Conservation (phyloP, 1,140 invertebrate species). For the Hetaerina americana region DNA sequence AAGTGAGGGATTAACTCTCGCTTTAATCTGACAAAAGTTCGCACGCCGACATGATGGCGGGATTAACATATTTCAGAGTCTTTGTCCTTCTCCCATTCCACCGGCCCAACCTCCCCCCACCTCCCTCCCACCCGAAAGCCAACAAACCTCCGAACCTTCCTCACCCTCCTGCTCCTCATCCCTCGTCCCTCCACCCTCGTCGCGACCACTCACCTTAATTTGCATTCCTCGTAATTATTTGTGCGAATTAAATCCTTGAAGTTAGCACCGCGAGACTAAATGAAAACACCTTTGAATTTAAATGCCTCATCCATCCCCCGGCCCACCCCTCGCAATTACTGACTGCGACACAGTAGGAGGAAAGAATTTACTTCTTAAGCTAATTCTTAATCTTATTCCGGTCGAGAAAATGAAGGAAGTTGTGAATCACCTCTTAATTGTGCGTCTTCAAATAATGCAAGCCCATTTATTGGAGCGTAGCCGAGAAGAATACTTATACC, state of each 20-base stretch:
- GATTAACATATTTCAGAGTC: neutral
- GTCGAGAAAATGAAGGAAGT: no score
- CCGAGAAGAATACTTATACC: no score
- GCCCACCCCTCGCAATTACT: neutral
- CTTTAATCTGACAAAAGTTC: neutral
- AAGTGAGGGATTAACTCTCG: neutral
- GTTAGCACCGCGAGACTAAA: neutral
- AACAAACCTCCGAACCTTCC: no score
- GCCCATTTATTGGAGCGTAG: no score
- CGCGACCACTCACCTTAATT: neutral
- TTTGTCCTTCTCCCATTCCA: neutral
- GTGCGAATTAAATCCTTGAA: neutral
- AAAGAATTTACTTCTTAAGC: neutral
- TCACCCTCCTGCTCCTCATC: no score
- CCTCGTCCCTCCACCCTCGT: no score
- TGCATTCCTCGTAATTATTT: neutral
- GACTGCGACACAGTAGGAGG: neutral
- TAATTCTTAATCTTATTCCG: conserved; percentile 1
- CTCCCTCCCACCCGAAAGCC: neutral
- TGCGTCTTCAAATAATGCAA: no score
- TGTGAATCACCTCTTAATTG: no score
- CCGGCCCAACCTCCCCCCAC: no score
- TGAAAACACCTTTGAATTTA: neutral
- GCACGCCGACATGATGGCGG: neutral
- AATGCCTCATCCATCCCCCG: no score